These are phyloP conservation scores for Frankliniella fusca DNA, from an alignment of 2,888 invertebrate genomes.

Conservation along the genomic window DNA sequence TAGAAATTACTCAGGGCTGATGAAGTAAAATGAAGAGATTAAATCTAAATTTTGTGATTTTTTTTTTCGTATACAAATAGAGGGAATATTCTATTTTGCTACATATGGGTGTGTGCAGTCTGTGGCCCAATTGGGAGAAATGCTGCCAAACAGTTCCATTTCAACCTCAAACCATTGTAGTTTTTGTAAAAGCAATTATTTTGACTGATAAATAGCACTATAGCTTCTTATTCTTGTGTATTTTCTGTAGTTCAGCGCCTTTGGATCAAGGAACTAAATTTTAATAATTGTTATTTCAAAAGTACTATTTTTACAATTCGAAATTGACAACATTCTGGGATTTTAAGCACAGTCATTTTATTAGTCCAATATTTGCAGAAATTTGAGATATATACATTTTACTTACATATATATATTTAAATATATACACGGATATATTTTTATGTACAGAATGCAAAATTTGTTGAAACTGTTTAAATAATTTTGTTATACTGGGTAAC, in stretches of 20 bases:
- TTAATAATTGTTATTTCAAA: constrained; percentile 8
- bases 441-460: constrained; percentile 23
- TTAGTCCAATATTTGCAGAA: constrained; percentile 26
- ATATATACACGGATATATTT: constrained; percentile 7
- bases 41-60: constrained; percentile 14
- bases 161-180: constrained; percentile 26
- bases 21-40: neutral
- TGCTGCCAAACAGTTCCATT: constrained; percentile 26
- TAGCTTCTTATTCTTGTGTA: constrained; percentile 26
- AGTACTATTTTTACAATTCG: constrained; percentile 4
- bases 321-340: constrained; percentile 3
- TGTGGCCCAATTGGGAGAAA: constrained; percentile 20
- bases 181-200: constrained; percentile 27
- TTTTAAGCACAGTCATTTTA: constrained; percentile 20
- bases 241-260: constrained; percentile 24
- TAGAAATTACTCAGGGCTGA: constrained; percentile 13
- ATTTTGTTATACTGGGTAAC: constrained; percentile 20
- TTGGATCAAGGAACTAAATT: constrained; percentile 23
- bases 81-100: constrained; percentile 17
- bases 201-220: constrained; percentile 26
- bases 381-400: constrained; percentile 21
- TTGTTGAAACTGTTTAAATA: constrained; percentile 23
- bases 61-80: constrained; percentile 7
- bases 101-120: constrained; percentile 20
- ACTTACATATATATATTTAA: constrained; percentile 1